Percentiles rank a stretch among this genome's conserved stretches.
phyloP scores from a whole-genome alignment of 2,797 vertebrate genomes.

The Pangasius mekongensis region DNA sequence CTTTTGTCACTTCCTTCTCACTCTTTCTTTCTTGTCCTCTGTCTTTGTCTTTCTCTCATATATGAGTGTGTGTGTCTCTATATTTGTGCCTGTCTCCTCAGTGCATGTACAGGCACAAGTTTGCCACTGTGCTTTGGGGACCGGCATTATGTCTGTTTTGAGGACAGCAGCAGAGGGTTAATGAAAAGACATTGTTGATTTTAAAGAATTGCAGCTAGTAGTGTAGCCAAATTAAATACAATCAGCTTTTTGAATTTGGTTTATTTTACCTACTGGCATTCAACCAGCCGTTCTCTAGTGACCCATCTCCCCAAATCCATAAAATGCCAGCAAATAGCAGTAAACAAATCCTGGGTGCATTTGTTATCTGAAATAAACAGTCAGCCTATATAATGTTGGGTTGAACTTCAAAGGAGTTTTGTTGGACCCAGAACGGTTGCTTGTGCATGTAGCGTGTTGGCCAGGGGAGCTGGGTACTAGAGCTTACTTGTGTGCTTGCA shows the following conservation, averaged over 20 bases:
- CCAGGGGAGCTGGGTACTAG: slow-evolving; percentile 9
- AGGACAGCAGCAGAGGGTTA: slow-evolving; percentile 95
- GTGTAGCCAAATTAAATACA: slow-evolving; percentile 96
- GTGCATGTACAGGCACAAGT: slow-evolving; percentile 53
- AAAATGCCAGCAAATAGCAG: slow-evolving; percentile 52
- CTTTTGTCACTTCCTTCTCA: slow-evolving; percentile 5
- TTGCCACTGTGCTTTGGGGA: slow-evolving; percentile 77
- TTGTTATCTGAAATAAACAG: slow-evolving; percentile 94
- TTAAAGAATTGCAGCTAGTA: slow-evolving; percentile 90
- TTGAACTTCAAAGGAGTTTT: slow-evolving; percentile 76
- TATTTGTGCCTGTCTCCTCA: neutral
- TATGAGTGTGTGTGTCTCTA: neutral
- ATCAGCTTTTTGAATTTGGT: slow-evolving; percentile 97
- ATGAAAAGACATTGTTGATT: slow-evolving; percentile 98
- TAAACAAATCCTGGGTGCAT: slow-evolving; percentile 55
- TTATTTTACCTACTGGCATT: slow-evolving; percentile 88
- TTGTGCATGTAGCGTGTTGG: slow-evolving; percentile 26
- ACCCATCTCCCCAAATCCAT: slow-evolving; percentile 65
- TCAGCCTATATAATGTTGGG: slow-evolving; percentile 77
- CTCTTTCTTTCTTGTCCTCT: neutral
- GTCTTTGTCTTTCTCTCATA: neutral
- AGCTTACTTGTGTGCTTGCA: neutral
- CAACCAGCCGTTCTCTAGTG: slow-evolving; percentile 81
- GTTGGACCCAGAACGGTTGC: neutral
- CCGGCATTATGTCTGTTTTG: slow-evolving; percentile 87